phyloP scores from a whole-genome alignment of 2,113 vertebrate genomes.

The Oceanites oceanicus region DNA sequence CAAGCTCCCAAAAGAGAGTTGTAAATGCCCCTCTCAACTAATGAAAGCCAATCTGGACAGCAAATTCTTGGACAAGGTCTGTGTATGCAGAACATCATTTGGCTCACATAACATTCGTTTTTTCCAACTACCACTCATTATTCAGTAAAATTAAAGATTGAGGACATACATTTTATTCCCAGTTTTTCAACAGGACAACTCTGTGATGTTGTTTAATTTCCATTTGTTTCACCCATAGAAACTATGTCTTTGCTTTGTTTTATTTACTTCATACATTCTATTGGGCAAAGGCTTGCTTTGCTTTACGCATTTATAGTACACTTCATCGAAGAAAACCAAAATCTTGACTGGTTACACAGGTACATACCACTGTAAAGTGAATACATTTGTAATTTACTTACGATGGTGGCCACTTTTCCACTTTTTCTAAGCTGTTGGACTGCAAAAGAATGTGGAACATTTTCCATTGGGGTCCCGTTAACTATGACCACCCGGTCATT shows the following conservation, averaged over 20 bases:
- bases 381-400: conserved; percentile 73
- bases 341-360: background rate
- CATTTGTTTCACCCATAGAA: background rate
- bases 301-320: background rate
- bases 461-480: conserved; percentile 90
- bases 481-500: conserved; percentile 92
- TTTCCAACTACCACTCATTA: background rate
- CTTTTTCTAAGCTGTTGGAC: conserved; percentile 95
- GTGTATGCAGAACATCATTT: background rate
- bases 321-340: background rate
- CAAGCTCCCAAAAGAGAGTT: background rate
- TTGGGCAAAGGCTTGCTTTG: background rate
- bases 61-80: background rate
- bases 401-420: conserved; percentile 93
- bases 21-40: background rate
- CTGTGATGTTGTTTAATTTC: background rate
- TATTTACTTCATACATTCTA: background rate
- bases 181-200: background rate
- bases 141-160: background rate
- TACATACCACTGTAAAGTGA: background rate
- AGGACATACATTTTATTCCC: background rate
- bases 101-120: background rate
- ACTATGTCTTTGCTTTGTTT: background rate
- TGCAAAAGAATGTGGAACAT: conserved; percentile 89
- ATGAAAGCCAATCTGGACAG: background rate